Percentiles rank a stretch among this genome's conserved stretches.
Evolutionary conservation across 2,888 invertebrate genomes (phyloP).

Genomic region (Pheosia gnoma): DNA sequence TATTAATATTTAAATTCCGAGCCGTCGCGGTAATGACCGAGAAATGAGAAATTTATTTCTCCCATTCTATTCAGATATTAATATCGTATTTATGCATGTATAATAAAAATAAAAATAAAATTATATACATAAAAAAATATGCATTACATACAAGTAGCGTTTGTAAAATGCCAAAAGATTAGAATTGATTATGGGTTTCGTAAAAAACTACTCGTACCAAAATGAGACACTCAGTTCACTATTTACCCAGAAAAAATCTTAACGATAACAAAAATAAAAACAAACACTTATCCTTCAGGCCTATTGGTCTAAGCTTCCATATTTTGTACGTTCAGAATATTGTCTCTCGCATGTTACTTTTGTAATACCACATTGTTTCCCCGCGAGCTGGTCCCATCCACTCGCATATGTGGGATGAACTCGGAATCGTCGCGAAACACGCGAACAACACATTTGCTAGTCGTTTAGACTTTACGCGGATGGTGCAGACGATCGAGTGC

Average conservation of each 20-base stretch:
- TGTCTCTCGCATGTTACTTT: background rate
- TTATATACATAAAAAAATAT: too few species aligned
- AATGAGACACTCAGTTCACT: too few species aligned
- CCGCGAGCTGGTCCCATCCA: slow-evolving; percentile 2
- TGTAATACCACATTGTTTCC: slow-evolving; percentile 2
- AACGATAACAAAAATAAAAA: background rate
- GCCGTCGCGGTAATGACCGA: too few species aligned
- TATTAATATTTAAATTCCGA: too few species aligned
- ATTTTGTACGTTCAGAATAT: background rate
- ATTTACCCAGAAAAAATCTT: background rate
- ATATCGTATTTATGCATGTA: too few species aligned
- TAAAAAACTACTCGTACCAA: too few species aligned
- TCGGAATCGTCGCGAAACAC: background rate
- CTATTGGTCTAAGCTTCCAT: background rate
- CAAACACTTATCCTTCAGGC: background rate
- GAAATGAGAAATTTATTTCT: too few species aligned
- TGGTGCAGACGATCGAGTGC: background rate
- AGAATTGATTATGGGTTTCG: too few species aligned
- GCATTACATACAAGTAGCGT: too few species aligned
- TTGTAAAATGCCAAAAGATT: too few species aligned
- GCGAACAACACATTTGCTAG: slow-evolving; percentile 7
- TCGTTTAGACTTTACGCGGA: background rate
- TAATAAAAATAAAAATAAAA: too few species aligned
- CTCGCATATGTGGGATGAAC: slow-evolving; percentile 6
- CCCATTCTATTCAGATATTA: too few species aligned